Evolutionary conservation across 2,797 vertebrate species (phyloP).

Genomic region (Melanotaenia boesemani): DNA sequence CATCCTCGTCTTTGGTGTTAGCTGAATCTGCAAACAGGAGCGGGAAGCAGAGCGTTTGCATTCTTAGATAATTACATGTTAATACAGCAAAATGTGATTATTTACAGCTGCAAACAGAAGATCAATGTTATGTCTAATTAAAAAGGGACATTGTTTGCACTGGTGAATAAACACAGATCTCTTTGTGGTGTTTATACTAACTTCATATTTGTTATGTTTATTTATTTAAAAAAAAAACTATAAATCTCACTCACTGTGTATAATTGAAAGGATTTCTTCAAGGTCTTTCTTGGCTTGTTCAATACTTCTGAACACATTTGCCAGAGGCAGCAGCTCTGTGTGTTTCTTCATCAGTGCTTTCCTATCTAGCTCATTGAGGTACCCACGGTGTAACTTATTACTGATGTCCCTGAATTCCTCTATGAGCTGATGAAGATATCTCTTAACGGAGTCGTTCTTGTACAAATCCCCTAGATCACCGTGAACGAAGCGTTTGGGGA

Average conservation of each 20-base stretch:
- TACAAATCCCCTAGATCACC: conserved; percentile 74
- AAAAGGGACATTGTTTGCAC: neutral
- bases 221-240: no score
- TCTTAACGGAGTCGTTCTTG: conserved; percentile 80
- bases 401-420: conserved; percentile 79
- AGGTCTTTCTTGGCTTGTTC: conserved; percentile 80
- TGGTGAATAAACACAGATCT: neutral
- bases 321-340: conserved; percentile 80
- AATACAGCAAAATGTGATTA: neutral
- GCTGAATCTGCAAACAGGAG: conserved; percentile 43
- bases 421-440: conserved; percentile 80
- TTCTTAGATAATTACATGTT: neutral
- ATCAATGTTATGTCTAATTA: neutral
- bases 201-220: neutral
- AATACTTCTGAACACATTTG: conserved; percentile 72
- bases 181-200: neutral
- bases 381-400: conserved; percentile 66
- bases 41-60: neutral
- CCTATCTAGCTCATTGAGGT: conserved; percentile 81
- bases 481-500: conserved; percentile 50
- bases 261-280: conserved; percentile 84
- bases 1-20: conserved; percentile 83
- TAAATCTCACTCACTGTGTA: conserved; percentile 77
- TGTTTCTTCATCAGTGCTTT: conserved; percentile 74
- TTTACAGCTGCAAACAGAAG: neutral